Evolutionary conservation across 2,113 vertebrate genomes (phyloP), one percentile per base, ranked within the genome.

Genomic region (Ardeotis arabs): DNA sequence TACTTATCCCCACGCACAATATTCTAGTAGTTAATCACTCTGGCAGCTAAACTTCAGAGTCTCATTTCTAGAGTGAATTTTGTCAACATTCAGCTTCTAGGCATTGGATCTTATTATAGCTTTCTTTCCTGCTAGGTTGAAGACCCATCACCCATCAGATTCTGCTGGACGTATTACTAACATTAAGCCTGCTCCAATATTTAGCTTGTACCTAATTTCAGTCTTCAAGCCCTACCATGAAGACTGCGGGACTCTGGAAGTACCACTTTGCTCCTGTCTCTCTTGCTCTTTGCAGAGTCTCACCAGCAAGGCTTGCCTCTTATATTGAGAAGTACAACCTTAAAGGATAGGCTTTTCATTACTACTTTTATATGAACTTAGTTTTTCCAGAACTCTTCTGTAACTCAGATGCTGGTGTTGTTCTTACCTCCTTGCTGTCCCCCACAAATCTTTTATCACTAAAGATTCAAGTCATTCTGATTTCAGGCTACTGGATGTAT

Each of bases 11-110:
- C 35, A 37, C 1, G 2, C 39, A 56, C 18, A 14, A 86, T 81
- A 73, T 87, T 95, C n/a, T 68, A 64, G 56, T 41, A 84, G 62
- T 95, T 94, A 93, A 96, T 94, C 84, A 95, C 59, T 79, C 45
- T 28, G 67, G 72, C 76, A 91, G 53, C 67, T 84, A 6, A 93
- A 82, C 60, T 87, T 90, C 44, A 63, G 49, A 44, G 27, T 44
- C 88, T 87, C 79, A 58, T 78, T 96, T 93, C 73, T 50, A 72
- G 68, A 24, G 45, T 58, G 56, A 96, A 90, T 93, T 96, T 93
- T 92, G 60, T 87, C 83, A 84, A 90, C 44, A 67, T 90, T 60
- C 88, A 90, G 7, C 44, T 93, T 86, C 68, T 52, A 75, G n/a
- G 29, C 64, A 53, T 8, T 90, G 68, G 27, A 74, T 78, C 68